Evolutionary conservation across 2,888 invertebrate species (phyloP).

Genomic region (Halocaridina rubra): DNA sequence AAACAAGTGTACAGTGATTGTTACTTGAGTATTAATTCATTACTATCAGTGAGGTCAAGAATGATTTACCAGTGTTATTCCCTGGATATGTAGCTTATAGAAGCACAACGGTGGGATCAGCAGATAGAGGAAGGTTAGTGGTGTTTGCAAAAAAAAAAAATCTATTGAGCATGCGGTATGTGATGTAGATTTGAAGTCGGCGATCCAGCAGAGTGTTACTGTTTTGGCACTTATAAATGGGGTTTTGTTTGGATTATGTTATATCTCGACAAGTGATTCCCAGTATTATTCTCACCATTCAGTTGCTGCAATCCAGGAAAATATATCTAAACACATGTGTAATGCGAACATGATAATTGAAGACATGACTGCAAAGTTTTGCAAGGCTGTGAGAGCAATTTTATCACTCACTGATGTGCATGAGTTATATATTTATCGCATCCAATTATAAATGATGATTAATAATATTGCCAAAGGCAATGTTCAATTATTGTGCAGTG

Average conservation of each 20-base stretch:
- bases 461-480: neutral
- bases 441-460: neutral
- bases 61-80: neutral
- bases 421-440: neutral
- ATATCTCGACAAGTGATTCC: conserved; percentile 5
- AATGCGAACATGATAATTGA: neutral
- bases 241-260: neutral
- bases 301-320: conserved; percentile 12
- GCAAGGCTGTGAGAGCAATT: neutral
- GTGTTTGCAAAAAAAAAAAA: neutral
- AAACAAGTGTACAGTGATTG: neutral
- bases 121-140: neutral
- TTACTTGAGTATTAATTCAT: neutral
- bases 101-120: neutral
- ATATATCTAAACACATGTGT: neutral
- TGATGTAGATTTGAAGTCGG: neutral
- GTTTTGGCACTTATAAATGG: neutral
- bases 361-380: conserved; percentile 2
- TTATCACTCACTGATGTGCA: neutral
- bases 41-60: conserved; percentile 1
- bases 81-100: neutral
- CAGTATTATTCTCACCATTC: neutral
- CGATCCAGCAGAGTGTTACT: neutral
- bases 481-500: neutral
- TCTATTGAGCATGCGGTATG: neutral